phyloP scores from a whole-genome alignment of 2,888 invertebrate species.

The Mythimna ferrago region DNA sequence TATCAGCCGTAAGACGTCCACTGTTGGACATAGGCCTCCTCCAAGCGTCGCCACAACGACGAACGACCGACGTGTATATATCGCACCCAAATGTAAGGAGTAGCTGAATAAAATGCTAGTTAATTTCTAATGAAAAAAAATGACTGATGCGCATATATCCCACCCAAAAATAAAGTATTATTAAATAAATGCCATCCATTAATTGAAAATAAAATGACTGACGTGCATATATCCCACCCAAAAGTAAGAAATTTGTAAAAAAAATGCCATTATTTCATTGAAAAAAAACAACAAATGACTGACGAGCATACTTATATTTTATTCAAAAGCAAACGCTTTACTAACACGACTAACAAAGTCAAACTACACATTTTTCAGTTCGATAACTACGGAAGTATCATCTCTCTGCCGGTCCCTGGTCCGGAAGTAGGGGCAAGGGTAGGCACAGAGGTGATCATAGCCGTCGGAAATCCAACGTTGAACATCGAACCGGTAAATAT shows the following conservation, averaged over 20 bases:
- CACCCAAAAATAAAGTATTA: no score
- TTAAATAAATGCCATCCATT: neutral
- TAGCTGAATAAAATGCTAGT: no score
- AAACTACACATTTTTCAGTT: constrained; percentile 26
- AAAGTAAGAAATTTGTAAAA: neutral
- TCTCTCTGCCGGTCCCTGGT: constrained; percentile 12
- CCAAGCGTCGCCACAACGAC: no score
- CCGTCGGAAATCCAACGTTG: constrained; percentile 50
- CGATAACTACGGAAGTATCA: constrained; percentile 30
- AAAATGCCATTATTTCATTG: neutral
- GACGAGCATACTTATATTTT: neutral
- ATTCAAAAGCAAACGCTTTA: neutral
- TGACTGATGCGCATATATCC: no score
- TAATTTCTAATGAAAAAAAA: no score
- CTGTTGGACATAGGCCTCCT: no score
- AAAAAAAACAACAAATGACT: no score
- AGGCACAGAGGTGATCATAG: constrained; percentile 48
- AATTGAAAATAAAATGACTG: neutral
- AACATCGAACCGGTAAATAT: constrained; percentile 49
- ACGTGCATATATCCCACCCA: no score
- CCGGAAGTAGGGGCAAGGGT: constrained; percentile 42
- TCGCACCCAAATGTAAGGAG: no score
- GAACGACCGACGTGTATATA: no score
- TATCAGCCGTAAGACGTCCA: no score
- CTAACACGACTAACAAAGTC: neutral